Evolutionary conservation across 2,888 invertebrate species (phyloP), one percentile per base, ranked within the genome.

Genomic region (Plagiodera versicolora): DNA sequence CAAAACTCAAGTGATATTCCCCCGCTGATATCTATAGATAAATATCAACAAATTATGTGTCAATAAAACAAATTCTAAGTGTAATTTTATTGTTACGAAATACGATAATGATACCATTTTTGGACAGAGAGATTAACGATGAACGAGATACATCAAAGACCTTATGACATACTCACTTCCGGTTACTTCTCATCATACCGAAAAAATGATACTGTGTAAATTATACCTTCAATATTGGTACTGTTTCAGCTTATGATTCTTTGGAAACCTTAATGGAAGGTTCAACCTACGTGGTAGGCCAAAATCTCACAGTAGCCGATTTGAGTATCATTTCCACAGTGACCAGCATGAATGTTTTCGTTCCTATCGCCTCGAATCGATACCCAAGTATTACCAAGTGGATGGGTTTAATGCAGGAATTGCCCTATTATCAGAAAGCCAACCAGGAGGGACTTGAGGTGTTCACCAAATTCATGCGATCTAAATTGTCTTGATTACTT

Each of bases 221-320:
- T n/a, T n/a, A n/a, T n/a, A n/a, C 6, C 24, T 3, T 24, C 6
- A 5, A 39, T 8, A 18, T 39, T 18, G 0, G 45, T 32, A 14
- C 46, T 32, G 19, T 64, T 60, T 5, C 53, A 69, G 78, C 77
- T 6, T 80, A 81, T 61, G 73, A 67, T 39, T 75, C 75, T 46
- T 70, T 82, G 72, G 82, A 83, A 61, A 68, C 69, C 14, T 77
- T 77, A 60, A 71, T 83, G 16, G 70, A 68, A 11, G 71, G 74
- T 11, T 71, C 75, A 20, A 71, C 62, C 19, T 72, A 66, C 59
- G 66, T 66, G 11, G 69, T 70, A 14, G 73, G 73, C 18, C 61
- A 69, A 24, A 56, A 65, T 2, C 35, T 72, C 4, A 71, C 71
- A 30, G 62, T 73, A n/a, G 73, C 72, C 4, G 73, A 74, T 59